phyloP scores from a whole-genome alignment of 2,113 vertebrate species.

The Hiodon alosoides region DNA sequence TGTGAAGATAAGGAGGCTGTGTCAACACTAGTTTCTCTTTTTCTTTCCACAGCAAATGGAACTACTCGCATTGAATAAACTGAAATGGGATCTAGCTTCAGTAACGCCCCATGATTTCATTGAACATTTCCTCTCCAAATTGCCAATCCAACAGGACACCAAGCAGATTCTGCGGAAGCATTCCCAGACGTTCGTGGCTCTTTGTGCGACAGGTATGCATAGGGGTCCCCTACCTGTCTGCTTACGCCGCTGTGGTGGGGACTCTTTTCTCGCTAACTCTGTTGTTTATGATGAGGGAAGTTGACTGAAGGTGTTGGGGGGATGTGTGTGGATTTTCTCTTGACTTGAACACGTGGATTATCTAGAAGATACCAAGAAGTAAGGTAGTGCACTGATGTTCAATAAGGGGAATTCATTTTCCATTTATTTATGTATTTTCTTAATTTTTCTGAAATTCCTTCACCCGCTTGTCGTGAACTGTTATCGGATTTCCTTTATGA shows the following conservation, averaged over 20 bases:
- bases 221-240: constrained; percentile 22
- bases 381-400: neutral
- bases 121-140: constrained; percentile 94
- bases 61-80: constrained; percentile 89
- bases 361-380: constrained; percentile 1
- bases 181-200: constrained; percentile 93
- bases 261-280: neutral
- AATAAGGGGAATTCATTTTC: neutral
- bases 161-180: constrained; percentile 95
- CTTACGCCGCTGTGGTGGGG: neutral
- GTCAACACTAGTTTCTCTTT: constrained; percentile 23
- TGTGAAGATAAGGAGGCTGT: neutral
- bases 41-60: constrained; percentile 84
- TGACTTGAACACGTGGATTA: constrained; percentile 16
- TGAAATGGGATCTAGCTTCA: constrained; percentile 96
- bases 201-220: constrained; percentile 89
- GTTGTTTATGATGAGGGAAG: neutral
- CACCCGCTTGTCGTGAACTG: too few species aligned
- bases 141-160: constrained; percentile 81
- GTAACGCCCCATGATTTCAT: constrained; percentile 96
- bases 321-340: neutral
- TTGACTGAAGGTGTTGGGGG: neutral
- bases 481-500: too few species aligned
- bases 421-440: neutral
- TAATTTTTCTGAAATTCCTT: too few species aligned